Base-by-base conservation (phyloP, 2,113 vertebrate genomes). In the Marmota flaviventris region DNA sequence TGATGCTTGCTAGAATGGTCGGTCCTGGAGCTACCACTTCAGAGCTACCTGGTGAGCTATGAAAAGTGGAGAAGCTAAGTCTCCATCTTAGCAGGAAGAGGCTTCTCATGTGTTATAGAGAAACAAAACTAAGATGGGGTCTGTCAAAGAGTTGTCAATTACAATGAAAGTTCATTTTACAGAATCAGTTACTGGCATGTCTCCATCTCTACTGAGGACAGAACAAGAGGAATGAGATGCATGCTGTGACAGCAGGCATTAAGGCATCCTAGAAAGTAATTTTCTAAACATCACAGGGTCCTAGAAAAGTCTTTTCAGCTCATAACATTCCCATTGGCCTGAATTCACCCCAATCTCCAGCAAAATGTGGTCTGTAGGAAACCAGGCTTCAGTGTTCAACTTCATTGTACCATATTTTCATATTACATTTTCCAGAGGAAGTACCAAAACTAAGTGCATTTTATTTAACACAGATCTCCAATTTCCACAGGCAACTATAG, bases 261-360 rank as follows among this genome's bases (percentile, higher is more conserved):
- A 95, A 82, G 77, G 81, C 45, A 93, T 65, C 94, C 53, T 70
- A 17, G 20, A 95, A 93, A 97, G 91, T 83, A 95, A 97, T 95
- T 98, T 98, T 92, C 72, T 82, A 88, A 97, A 95, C 95, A 97
- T 97, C 89, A 88, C 53, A 75, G n/a, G 56, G 72, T 65, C 69
- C 72, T 51, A 88, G 34, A 39, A 95, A 91, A 85, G 45, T 89
- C 72, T 76, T 93, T 92, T 95, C 76, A 75, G 61, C 79, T 97
- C 79, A 88, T 8, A 10, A 61, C 73, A 93, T 92, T 67, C 72
- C 89, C 67, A 93, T 6, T 94, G 95, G 76, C 86, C 87, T 95
- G 79, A 96, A 82, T 85, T 96, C 93, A 97, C 69, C 78, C 42
- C 85, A 93, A 82, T 94, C 63, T 92, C 29, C 51, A 58, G 39